phyloP scores from a whole-genome alignment of 1,140 invertebrate species.

The Cydia strobilella region DNA sequence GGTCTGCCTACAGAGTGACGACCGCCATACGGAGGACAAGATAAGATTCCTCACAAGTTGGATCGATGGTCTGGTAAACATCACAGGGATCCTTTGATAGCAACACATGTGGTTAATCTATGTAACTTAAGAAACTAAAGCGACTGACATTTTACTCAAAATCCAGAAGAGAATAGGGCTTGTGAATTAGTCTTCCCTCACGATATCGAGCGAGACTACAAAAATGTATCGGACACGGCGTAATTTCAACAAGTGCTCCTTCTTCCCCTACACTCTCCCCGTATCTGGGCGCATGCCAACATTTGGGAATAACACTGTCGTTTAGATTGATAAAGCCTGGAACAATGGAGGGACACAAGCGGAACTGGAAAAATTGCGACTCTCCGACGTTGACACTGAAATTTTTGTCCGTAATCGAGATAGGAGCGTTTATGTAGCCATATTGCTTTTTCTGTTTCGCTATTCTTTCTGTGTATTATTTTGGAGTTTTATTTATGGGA shows the following conservation, averaged over 20 bases:
- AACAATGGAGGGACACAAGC: constrained; percentile 26
- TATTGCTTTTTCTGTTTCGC: constrained; percentile 25
- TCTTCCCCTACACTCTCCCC: not conserved
- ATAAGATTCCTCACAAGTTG: too few relatives aligned
- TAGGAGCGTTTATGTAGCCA: constrained; percentile 25
- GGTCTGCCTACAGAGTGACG: too few relatives aligned
- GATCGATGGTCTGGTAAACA: too few relatives aligned
- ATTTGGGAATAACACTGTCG: constrained; percentile 31
- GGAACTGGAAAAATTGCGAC: constrained; percentile 26
- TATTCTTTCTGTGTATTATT: constrained; percentile 19
- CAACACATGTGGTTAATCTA: too few relatives aligned
- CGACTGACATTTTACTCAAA: too few relatives aligned
- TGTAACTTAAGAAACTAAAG: too few relatives aligned
- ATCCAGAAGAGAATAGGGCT: too few relatives aligned
- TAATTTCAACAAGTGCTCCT: not conserved
- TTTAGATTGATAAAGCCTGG: constrained; percentile 32
- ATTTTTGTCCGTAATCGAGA: constrained; percentile 29
- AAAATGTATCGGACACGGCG: not conserved
- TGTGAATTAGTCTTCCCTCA: too few relatives aligned
- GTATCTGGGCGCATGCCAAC: constrained; percentile 13
- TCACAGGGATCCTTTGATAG: too few relatives aligned
- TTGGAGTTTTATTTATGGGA: not conserved
- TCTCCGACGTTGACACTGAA: constrained; percentile 30
- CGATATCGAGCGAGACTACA: too few relatives aligned
- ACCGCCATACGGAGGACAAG: too few relatives aligned